phyloP scores from a whole-genome alignment of 2,113 vertebrate genomes.

The Patagioenas fasciata region DNA sequence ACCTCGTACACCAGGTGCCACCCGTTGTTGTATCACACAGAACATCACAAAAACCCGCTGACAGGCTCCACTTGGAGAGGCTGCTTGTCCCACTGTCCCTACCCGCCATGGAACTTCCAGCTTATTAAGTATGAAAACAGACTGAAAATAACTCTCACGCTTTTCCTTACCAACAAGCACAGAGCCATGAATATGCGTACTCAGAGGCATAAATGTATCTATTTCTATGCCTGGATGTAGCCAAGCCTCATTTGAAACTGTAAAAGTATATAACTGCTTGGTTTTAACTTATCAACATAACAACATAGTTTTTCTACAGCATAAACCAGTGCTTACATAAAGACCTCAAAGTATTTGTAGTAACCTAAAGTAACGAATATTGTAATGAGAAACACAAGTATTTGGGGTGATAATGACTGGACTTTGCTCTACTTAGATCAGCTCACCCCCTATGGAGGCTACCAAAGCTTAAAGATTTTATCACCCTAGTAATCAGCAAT shows the following conservation, averaged over 20 bases:
- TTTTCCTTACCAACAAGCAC: background rate
- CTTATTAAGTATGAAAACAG: background rate
- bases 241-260: background rate
- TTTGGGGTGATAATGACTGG: slow-evolving; percentile 66
- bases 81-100: background rate
- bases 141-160: background rate
- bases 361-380: slow-evolving; percentile 62
- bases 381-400: slow-evolving; percentile 77
- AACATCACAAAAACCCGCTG: background rate
- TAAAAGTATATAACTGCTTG: slow-evolving; percentile 1
- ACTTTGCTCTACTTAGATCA: slow-evolving; percentile 61
- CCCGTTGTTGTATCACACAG: background rate
- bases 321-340: slow-evolving; percentile 37
- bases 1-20: background rate
- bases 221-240: background rate
- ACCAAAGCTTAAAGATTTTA: slow-evolving; percentile 65
- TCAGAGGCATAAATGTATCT: background rate
- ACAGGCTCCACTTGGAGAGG: background rate
- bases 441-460: slow-evolving; percentile 60
- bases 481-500: slow-evolving; percentile 62
- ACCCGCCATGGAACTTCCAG: background rate
- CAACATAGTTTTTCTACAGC: slow-evolving; percentile 5
- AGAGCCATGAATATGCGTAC: background rate
- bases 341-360: slow-evolving; percentile 36
- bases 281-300: background rate